Evolutionary conservation across 1,140 invertebrate genomes (phyloP).

Genomic region (Brachionus koreanus): DNA sequence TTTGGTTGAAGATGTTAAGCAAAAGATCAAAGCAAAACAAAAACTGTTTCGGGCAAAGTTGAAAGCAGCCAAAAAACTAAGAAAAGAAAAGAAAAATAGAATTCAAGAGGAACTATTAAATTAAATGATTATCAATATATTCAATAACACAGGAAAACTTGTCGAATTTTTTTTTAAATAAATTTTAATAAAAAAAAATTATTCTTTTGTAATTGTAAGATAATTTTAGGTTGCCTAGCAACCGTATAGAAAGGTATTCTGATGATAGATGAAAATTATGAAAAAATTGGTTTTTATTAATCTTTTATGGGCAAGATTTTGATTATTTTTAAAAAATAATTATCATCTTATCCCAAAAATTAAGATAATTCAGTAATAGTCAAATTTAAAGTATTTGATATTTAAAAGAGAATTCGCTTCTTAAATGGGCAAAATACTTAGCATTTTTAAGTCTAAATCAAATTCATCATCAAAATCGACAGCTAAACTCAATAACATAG

Average conservation of each 20-base stretch:
- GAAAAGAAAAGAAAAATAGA: not conserved
- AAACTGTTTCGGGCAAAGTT: not conserved
- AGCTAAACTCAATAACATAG: not conserved
- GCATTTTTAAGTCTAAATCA: constrained; percentile 4
- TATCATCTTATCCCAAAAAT: not conserved
- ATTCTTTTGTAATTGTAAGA: not conserved
- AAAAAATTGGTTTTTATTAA: not conserved
- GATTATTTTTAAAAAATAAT: not conserved
- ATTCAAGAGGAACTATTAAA: not conserved
- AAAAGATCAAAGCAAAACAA: not conserved
- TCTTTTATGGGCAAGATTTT: not conserved
- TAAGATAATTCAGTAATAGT: not conserved
- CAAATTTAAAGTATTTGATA: not conserved
- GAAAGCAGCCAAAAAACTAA: not conserved
- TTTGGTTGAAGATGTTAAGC: not conserved
- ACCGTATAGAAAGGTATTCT: not conserved
- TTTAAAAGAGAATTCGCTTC: not conserved
- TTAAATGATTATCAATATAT: not conserved
- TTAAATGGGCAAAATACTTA: constrained; percentile 23
- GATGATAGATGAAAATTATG: not conserved
- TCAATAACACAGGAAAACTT: not conserved
- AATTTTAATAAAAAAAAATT: constrained; percentile 20
- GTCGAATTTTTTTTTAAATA: not conserved
- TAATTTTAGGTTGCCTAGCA: not conserved
- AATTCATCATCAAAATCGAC: not conserved